phyloP scores from a whole-genome alignment of 2,888 invertebrate species.

The Chrysomela aeneicollis region DNA sequence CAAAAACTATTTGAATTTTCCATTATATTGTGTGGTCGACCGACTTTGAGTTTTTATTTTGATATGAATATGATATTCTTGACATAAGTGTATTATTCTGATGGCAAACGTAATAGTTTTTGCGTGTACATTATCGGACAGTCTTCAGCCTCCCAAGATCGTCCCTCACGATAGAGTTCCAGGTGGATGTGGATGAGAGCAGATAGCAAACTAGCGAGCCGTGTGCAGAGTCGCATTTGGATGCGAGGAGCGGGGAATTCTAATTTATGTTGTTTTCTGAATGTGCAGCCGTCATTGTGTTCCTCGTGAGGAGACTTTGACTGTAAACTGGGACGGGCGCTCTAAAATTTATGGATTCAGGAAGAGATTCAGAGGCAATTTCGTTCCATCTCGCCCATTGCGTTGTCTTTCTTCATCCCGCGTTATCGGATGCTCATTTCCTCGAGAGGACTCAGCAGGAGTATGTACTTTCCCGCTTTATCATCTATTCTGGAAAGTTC shows the following conservation, averaged over 20 bases:
- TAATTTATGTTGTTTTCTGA: constrained; percentile 40
- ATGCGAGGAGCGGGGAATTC: constrained; percentile 33
- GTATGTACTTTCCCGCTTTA: neutral
- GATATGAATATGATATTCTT: too few relatives aligned
- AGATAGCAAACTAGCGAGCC: constrained; percentile 13
- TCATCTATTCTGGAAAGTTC: too few relatives aligned
- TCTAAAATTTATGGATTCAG: constrained; percentile 30
- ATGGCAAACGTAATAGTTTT: too few relatives aligned
- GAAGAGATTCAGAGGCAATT: constrained; percentile 19
- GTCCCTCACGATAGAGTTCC: neutral
- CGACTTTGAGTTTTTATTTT: too few relatives aligned
- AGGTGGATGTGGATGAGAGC: neutral
- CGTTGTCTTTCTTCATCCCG: neutral
- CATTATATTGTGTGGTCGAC: too few relatives aligned
- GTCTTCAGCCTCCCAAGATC: too few relatives aligned
- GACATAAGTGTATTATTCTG: too few relatives aligned
- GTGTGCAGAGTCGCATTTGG: constrained; percentile 23
- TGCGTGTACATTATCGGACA: too few relatives aligned
- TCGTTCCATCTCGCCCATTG: constrained; percentile 1
- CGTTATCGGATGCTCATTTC: neutral
- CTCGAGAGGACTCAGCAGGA: neutral
- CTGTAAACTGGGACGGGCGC: constrained; percentile 25
- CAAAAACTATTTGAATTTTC: too few relatives aligned
- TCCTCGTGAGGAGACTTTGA: constrained; percentile 29
- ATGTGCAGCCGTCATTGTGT: constrained; percentile 34